phyloP scores from a whole-genome alignment of 1,140 invertebrate genomes.

The Solenopsis fugax region DNA sequence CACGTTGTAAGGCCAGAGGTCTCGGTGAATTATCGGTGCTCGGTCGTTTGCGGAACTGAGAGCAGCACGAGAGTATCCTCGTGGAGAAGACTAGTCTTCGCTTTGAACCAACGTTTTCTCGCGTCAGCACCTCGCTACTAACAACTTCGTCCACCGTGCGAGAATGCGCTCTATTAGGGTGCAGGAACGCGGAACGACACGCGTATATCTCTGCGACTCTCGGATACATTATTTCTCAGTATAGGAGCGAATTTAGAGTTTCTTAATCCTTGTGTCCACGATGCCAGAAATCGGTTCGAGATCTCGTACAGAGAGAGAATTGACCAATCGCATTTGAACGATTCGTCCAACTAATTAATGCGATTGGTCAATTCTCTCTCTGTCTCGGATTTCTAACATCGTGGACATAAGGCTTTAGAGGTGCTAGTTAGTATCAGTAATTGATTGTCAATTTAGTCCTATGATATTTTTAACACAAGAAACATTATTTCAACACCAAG shows the following conservation, averaged over 20 bases:
- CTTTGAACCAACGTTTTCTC: conserved; percentile 62
- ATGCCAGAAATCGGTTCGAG: too few species aligned
- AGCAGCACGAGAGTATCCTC: conserved; percentile 30
- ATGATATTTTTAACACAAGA: too few species aligned
- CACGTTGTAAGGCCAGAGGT: conserved; percentile 72
- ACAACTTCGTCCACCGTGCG: conserved; percentile 68
- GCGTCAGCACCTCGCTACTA: conserved; percentile 50
- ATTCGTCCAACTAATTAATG: too few species aligned
- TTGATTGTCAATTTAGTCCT: too few species aligned
- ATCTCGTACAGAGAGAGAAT: too few species aligned
- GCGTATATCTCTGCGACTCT: conserved; percentile 8
- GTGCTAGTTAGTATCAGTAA: too few species aligned
- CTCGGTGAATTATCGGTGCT: conserved; percentile 72
- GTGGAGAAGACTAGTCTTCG: conserved; percentile 26
- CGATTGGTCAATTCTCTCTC: too few species aligned
- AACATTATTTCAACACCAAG: too few species aligned
- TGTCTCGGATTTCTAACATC: too few species aligned
- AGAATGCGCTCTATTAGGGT: conserved; percentile 61
- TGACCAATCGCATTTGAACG: too few species aligned
- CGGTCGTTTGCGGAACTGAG: conserved; percentile 49
- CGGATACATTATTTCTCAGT: conserved; percentile 14
- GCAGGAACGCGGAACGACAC: conserved; percentile 53
- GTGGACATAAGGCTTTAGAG: too few species aligned
- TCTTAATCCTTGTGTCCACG: not conserved
- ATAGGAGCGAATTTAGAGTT: conserved; percentile 53